Evolutionary conservation across 2,113 vertebrate species (phyloP).

Genomic region (Sporophila hypoxantha): DNA sequence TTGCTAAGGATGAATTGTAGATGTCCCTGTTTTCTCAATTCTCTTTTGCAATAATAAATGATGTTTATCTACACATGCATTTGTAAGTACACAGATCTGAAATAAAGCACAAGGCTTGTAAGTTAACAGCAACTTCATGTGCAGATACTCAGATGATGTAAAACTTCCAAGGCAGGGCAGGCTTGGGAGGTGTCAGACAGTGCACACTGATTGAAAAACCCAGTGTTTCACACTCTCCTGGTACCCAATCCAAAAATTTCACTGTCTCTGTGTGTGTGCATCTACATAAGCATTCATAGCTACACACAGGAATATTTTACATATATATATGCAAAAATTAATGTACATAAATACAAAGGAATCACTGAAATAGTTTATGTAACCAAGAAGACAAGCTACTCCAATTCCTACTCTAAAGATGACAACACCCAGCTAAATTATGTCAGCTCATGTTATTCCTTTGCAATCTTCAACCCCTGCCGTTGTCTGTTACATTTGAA

Average conservation of each 20-base stretch:
- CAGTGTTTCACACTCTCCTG: neutral
- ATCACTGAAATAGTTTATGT: neutral
- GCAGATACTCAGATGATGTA: neutral
- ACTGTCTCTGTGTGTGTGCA: neutral
- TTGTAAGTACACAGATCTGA: neutral
- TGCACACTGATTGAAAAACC: neutral
- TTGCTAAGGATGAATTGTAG: neutral
- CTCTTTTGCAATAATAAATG: neutral
- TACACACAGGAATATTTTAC: neutral
- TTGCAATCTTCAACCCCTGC: neutral
- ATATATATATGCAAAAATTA: neutral
- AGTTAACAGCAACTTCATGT: neutral
- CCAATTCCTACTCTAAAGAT: neutral
- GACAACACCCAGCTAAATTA: neutral
- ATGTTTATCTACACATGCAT: neutral
- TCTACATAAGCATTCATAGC: neutral
- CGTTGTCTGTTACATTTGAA: neutral
- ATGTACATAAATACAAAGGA: neutral
- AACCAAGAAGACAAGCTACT: neutral
- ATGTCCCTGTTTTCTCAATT: neutral
- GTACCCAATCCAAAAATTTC: neutral
- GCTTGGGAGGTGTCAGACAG: neutral
- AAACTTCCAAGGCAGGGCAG: neutral
- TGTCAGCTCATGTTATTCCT: neutral
- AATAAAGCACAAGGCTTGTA: neutral